A percentile compares a stretch with the other conserved stretches of the same genome.
Evolutionary conservation across 2,113 vertebrate genomes (phyloP).

Genomic region (Neodon shergylaensis): DNA sequence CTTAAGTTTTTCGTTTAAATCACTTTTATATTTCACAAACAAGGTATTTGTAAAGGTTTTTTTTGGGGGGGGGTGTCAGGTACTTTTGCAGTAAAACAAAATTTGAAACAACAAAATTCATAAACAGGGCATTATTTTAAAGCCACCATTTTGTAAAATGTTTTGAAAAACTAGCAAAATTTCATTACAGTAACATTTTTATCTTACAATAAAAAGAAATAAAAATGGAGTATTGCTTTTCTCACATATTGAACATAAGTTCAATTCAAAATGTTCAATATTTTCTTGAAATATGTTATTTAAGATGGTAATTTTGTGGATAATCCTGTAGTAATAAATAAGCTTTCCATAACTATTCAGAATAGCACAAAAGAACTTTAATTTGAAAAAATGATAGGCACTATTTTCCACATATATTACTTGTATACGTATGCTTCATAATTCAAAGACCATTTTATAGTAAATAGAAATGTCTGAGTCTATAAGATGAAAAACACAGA

Average conservation of each 20-base stretch:
- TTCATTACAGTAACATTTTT: neutral
- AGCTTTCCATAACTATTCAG: neutral
- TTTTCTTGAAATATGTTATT: constrained; percentile 42
- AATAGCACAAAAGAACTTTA: constrained; percentile 44
- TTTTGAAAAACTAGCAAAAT: constrained; percentile 44
- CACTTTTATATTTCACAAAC: constrained; percentile 44
- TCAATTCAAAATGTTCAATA: neutral
- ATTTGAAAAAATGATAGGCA: constrained; percentile 26
- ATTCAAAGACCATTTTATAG: constrained; percentile 42
- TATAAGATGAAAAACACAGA: neutral
- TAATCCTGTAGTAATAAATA: constrained; percentile 29
- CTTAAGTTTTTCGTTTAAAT: constrained; percentile 42
- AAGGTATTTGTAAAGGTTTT: constrained; percentile 52
- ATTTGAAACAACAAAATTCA: constrained; percentile 52
- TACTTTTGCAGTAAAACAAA: constrained; percentile 24
- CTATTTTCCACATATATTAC: constrained; percentile 32
- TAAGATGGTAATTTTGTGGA: constrained; percentile 14
- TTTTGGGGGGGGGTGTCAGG: neutral
- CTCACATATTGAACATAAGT: constrained; percentile 32
- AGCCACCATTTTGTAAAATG: constrained; percentile 16
- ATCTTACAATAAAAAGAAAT: constrained; percentile 4
- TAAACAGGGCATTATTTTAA: constrained; percentile 50
- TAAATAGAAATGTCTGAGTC: constrained; percentile 26
- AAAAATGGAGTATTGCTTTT: neutral
- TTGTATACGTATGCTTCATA: constrained; percentile 23